phyloP scores from a whole-genome alignment of 2,888 invertebrate species.

The Latheticus oryzae region DNA sequence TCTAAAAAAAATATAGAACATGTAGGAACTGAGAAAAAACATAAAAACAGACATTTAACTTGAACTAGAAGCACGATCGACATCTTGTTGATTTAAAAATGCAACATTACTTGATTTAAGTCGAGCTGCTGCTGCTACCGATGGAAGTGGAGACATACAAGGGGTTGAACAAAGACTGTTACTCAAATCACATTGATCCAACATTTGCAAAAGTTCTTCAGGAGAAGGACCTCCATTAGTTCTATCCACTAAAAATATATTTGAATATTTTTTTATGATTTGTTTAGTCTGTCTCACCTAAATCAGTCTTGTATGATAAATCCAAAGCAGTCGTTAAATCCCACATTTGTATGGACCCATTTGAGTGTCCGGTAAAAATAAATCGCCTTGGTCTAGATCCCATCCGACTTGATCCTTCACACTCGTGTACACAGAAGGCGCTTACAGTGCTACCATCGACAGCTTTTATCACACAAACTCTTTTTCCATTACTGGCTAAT shows the following conservation, averaged over 20 bases:
- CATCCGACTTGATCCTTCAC: slow-evolving; percentile 95
- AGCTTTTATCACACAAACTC: slow-evolving; percentile 94
- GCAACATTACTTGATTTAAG: slow-evolving; percentile 74
- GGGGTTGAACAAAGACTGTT: slow-evolving; percentile 83
- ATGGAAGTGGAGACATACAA: slow-evolving; percentile 81
- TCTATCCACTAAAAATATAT: slow-evolving; percentile 65
- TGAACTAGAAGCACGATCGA: slow-evolving; percentile 48
- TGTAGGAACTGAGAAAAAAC: slow-evolving; percentile 9
- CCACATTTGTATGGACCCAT: slow-evolving; percentile 97
- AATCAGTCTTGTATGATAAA: slow-evolving; percentile 70
- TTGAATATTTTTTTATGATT: background rate
- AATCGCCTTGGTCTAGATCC: slow-evolving; percentile 88
- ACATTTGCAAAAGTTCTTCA: slow-evolving; percentile 87
- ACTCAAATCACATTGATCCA: slow-evolving; percentile 95
- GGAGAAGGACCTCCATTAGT: slow-evolving; percentile 91
- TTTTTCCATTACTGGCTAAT: slow-evolving; percentile 94
- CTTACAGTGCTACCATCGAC: slow-evolving; percentile 95
- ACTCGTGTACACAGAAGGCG: slow-evolving; percentile 97
- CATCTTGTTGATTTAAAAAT: slow-evolving; percentile 70
- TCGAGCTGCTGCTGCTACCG: slow-evolving; percentile 68
- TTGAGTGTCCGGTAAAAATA: slow-evolving; percentile 92
- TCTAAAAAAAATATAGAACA: slow-evolving; percentile 2
- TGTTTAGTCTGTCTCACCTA: slow-evolving; percentile 58
- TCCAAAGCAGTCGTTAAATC: slow-evolving; percentile 96
- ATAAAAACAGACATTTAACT: slow-evolving; percentile 34